Evolutionary conservation across 2,113 vertebrate species (phyloP).

Genomic region (Eulemur macaco): DNA sequence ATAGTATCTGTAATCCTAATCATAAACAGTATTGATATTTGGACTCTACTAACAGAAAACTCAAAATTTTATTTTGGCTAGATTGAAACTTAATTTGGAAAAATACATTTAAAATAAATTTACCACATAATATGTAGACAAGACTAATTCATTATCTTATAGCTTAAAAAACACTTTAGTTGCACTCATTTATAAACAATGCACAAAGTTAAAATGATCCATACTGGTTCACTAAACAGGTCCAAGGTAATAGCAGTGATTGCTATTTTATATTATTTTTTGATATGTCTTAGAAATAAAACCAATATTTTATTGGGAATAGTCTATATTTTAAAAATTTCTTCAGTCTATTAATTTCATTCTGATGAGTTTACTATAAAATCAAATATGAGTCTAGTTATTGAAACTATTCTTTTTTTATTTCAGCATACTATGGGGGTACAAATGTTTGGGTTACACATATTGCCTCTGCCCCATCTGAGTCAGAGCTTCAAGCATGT

Average conservation of each 20-base stretch:
- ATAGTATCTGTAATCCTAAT: not conserved
- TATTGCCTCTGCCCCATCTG: too few species aligned
- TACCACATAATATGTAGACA: not conserved
- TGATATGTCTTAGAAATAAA: not conserved
- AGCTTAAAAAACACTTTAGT: not conserved
- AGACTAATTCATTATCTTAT: not conserved
- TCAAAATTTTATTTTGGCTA: not conserved
- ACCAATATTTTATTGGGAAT: not conserved
- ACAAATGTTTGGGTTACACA: too few species aligned
- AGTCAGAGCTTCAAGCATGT: too few species aligned
- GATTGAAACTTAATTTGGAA: not conserved
- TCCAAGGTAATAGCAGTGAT: not conserved
- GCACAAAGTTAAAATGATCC: not conserved
- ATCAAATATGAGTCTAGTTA: not conserved
- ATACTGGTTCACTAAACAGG: not conserved
- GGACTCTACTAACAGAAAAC: not conserved
- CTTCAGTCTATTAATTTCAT: not conserved
- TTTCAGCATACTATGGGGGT: too few species aligned
- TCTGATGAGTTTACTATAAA: not conserved
- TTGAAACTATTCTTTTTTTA: too few species aligned
- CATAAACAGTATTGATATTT: not conserved
- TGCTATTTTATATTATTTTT: not conserved
- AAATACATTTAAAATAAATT: conserved; percentile 20
- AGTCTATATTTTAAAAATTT: conserved; percentile 1
- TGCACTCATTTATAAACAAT: not conserved